Percentiles rank a stretch among this genome's conserved stretches.
Conservation (phyloP, 2,888 invertebrate genomes). For the Netelia fuscicornis region DNA sequence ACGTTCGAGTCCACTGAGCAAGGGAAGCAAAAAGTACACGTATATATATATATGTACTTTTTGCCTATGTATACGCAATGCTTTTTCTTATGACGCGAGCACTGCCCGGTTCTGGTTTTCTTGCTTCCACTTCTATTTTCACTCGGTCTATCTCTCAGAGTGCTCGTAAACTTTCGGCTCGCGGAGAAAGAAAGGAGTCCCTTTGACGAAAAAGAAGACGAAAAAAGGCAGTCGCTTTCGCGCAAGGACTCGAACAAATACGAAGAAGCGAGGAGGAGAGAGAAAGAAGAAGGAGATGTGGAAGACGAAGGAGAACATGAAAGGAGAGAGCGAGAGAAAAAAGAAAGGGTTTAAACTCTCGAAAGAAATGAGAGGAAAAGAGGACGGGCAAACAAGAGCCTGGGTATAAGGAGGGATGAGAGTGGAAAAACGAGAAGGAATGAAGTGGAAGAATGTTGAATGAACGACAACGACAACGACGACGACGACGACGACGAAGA, state of each 20-base stretch:
- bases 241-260: conserved; percentile 44
- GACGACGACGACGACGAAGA: conserved; percentile 42
- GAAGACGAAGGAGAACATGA: background rate
- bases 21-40: conserved; percentile 29
- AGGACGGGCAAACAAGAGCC: conserved; percentile 38
- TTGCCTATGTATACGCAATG: background rate
- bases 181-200: conserved; percentile 55
- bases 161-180: conserved; percentile 64
- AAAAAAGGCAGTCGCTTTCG: conserved; percentile 8
- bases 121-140: conserved; percentile 48
- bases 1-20: conserved; percentile 63
- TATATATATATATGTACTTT: background rate
- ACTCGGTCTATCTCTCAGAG: conserved; percentile 35
- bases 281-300: conserved; percentile 2
- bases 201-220: conserved; percentile 29
- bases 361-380: conserved; percentile 47
- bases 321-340: conserved; percentile 9
- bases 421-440: conserved; percentile 62
- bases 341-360: conserved; percentile 20
- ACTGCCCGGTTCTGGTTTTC: conserved; percentile 45
- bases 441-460: conserved; percentile 67
- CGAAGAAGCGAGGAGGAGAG: conserved; percentile 44
- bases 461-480: conserved; percentile 35
- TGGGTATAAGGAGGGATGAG: conserved; percentile 42
- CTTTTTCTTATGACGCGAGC: conserved; percentile 2